Conservation (phyloP, 2,797 vertebrate genomes). For the Prunella strophiata region DNA sequence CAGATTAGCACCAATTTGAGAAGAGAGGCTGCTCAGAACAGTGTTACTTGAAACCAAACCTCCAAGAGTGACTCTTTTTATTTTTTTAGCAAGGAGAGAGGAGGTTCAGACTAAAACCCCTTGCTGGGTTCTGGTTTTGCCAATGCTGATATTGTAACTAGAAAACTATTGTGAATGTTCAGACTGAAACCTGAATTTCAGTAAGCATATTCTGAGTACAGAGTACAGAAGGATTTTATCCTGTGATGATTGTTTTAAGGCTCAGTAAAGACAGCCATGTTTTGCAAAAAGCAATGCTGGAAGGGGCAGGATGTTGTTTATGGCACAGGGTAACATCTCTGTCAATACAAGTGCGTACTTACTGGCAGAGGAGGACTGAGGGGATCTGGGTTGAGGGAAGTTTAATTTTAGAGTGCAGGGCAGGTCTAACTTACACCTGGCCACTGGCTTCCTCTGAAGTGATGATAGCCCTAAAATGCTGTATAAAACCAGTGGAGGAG, state of each 20-base stretch:
- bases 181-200: not conserved
- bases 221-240: not conserved
- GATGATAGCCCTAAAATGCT: not conserved
- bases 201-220: not conserved
- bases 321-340: not conserved
- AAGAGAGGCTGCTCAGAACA: not conserved
- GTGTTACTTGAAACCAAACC: not conserved
- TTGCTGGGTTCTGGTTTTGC: not conserved
- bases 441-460: not conserved
- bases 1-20: not conserved
- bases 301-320: not conserved
- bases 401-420: not conserved
- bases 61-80: not conserved
- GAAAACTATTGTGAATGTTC: not conserved
- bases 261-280: not conserved
- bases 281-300: not conserved
- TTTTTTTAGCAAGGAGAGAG: not conserved
- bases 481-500: not conserved
- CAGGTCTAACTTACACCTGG: not conserved
- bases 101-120: not conserved
- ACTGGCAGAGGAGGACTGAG: not conserved
- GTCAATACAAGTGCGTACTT: fast-evolving
- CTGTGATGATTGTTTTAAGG: not conserved
- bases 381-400: not conserved
- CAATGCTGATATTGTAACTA: not conserved